Percentiles rank a stretch among this genome's conserved stretches.
These are phyloP conservation scores for Trialeurodes vaporariorum DNA, from an alignment of 1,140 invertebrate species.

Conservation along the genomic window DNA sequence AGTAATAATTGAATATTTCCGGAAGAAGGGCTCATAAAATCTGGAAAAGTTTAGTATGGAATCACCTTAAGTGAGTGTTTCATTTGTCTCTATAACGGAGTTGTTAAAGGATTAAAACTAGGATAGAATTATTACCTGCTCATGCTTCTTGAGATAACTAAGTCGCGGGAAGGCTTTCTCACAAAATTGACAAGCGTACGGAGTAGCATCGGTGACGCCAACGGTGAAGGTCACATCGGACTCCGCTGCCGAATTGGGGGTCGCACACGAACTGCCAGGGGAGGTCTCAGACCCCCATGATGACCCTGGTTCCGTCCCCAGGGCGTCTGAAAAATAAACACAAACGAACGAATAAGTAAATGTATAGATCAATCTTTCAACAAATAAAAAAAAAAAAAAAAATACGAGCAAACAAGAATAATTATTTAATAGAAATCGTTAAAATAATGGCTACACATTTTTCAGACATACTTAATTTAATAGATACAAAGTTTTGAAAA, in stretches of 20 bases:
- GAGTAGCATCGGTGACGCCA: conserved; percentile 57
- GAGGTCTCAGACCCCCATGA: neutral
- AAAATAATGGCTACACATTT: too few species aligned
- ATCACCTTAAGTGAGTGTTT: too few species aligned
- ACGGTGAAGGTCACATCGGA: conserved; percentile 48
- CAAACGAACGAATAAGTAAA: neutral
- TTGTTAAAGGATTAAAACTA: neutral
- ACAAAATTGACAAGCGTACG: conserved; percentile 83
- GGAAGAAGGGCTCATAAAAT: too few species aligned
- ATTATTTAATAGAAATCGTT: too few species aligned
- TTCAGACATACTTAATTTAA: too few species aligned
- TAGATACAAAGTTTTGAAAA: too few species aligned
- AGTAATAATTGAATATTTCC: too few species aligned
- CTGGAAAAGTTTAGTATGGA: too few species aligned
- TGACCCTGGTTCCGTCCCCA: neutral
- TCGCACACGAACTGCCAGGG: conserved; percentile 44
- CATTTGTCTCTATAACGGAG: too few species aligned
- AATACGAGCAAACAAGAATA: too few species aligned
- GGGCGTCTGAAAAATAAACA: neutral
- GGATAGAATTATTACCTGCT: conserved; percentile 55
- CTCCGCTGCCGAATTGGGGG: conserved; percentile 42
- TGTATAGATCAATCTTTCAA: too few species aligned
- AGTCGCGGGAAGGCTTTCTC: conserved; percentile 78
- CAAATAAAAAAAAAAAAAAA: too few species aligned
- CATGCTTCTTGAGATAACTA: conserved; percentile 80